phyloP scores from a whole-genome alignment of 2,797 vertebrate species.

The Mareca penelope region DNA sequence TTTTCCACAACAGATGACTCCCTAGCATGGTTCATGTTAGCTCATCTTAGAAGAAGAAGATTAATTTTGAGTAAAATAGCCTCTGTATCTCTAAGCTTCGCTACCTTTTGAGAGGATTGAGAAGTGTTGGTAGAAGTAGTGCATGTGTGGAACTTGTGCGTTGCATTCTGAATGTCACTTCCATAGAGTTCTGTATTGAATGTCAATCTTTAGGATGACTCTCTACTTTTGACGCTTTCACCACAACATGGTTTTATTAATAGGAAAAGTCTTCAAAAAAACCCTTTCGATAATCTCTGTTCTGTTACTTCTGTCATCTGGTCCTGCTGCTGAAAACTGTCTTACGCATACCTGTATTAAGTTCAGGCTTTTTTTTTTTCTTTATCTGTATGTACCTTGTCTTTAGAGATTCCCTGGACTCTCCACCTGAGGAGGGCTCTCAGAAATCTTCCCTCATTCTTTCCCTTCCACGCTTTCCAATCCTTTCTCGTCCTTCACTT shows the following conservation, averaged over 20 bases:
- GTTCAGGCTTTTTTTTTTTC: not conserved
- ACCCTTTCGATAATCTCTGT: not conserved
- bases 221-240: not conserved
- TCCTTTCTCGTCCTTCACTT: constrained; percentile 90
- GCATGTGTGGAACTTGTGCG: not conserved
- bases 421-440: constrained; percentile 85
- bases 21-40: not conserved
- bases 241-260: not conserved
- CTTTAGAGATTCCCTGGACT: constrained; percentile 88
- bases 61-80: not conserved
- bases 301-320: not conserved
- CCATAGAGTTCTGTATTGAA: not conserved
- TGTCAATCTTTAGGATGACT: not conserved
- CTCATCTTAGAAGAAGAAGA: not conserved
- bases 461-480: constrained; percentile 91
- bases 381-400: constrained; percentile 71
- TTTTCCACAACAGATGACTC: not conserved
- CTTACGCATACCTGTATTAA: not conserved
- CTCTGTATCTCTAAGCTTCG: not conserved
- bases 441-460: constrained; percentile 92
- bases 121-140: not conserved
- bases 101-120: not conserved
- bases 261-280: not conserved
- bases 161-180: not conserved
- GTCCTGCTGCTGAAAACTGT: not conserved